Percentiles rank a stretch among this genome's conserved stretches.
These are phyloP conservation scores for Numenius arquata DNA, from an alignment of 2,113 vertebrate species.

Conservation along the genomic window DNA sequence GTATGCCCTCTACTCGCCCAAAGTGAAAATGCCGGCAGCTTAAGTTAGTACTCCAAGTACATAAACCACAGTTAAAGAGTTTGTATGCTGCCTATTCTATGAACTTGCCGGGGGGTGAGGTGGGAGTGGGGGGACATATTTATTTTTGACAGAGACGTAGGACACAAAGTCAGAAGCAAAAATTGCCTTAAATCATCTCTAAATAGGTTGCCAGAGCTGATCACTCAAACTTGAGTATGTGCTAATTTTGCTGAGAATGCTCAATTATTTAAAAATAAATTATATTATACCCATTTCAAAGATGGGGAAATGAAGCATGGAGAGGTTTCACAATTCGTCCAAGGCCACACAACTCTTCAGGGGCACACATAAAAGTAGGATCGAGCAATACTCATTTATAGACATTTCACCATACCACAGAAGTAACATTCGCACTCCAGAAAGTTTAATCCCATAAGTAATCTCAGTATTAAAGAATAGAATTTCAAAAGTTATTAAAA, in stretches of 20 bases:
- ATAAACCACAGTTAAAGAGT: not conserved
- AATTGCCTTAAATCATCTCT: not conserved
- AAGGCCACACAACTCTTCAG: not conserved
- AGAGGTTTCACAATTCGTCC: not conserved
- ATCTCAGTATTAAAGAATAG: not conserved
- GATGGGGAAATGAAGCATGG: not conserved
- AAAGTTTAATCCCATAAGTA: not conserved
- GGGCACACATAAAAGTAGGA: not conserved
- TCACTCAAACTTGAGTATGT: not conserved
- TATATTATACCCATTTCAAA: not conserved
- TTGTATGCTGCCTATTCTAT: not conserved
- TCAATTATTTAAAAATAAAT: not conserved
- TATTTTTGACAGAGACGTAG: not conserved
- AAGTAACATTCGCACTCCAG: not conserved
- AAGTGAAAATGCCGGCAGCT: not conserved
- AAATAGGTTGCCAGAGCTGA: not conserved
- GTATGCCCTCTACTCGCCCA: not conserved
- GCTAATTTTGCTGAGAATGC: not conserved
- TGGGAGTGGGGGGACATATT: not conserved
- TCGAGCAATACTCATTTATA: not conserved
- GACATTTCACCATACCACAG: not conserved
- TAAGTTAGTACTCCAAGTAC: not conserved
- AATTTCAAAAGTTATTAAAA: not conserved
- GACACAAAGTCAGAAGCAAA: not conserved
- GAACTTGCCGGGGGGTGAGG: not conserved